Evolutionary conservation across 2,113 vertebrate species (phyloP).

Genomic region (Erythrocercus mccallii): DNA sequence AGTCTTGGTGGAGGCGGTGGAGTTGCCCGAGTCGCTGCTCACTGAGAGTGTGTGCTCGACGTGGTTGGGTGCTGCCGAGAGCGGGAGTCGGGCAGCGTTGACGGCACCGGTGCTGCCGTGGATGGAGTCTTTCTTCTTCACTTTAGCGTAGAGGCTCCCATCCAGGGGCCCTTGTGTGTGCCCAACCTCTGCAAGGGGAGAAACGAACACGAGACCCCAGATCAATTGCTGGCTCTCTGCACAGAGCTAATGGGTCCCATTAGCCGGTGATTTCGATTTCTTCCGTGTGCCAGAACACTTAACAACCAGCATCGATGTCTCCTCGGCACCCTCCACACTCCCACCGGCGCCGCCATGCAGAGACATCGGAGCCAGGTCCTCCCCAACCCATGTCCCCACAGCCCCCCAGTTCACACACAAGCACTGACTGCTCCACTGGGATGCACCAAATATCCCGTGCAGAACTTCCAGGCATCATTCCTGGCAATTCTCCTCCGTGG

Average conservation of each 20-base stretch:
- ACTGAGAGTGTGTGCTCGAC: conserved; percentile 93
- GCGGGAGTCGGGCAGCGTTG: conserved; percentile 76
- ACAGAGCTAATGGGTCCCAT: background rate
- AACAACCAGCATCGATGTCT: background rate
- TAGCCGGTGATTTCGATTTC: conserved; percentile 31
- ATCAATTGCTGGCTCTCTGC: conserved; percentile 46
- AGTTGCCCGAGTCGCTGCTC: conserved; percentile 97
- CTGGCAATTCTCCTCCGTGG: background rate
- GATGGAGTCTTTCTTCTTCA: conserved; percentile 94
- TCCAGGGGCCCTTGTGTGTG: conserved; percentile 96
- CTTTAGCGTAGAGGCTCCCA: conserved; percentile 97
- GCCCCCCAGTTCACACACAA: fast-evolving
- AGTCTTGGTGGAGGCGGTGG: conserved; percentile 94
- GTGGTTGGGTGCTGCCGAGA: conserved; percentile 76
- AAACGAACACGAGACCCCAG: conserved; percentile 36
- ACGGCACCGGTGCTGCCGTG: conserved; percentile 76
- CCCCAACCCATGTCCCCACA: background rate
- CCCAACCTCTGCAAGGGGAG: conserved; percentile 83
- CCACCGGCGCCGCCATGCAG: background rate
- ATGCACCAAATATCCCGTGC: background rate
- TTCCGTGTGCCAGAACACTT: background rate
- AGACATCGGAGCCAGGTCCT: background rate
- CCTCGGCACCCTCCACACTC: conserved; percentile 9
- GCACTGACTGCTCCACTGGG: background rate
- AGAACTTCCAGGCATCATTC: background rate